These are phyloP conservation scores for Ophonus ardosiacus DNA, from an alignment of 2,888 invertebrate genomes.

Conservation along the genomic window DNA sequence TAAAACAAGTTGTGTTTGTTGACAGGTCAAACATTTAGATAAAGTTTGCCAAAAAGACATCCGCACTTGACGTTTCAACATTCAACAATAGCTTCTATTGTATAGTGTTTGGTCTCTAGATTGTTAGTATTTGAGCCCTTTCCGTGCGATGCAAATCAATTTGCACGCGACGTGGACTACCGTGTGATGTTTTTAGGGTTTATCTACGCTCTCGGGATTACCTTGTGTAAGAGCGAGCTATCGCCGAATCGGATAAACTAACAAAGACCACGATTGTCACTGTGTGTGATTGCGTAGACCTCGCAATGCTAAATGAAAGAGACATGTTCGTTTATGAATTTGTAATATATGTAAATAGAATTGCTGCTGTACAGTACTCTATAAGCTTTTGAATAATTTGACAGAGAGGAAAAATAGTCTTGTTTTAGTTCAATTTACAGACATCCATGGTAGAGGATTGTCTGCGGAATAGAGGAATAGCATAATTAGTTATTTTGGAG, in stretches of 20 bases:
- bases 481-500: too few relatives aligned
- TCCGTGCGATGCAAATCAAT: too few relatives aligned
- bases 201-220: conserved; percentile 2
- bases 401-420: not conserved
- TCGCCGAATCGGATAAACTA: conserved; percentile 53
- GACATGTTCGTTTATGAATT: conserved; percentile 36
- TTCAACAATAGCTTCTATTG: too few relatives aligned
- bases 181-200: too few relatives aligned
- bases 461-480: not conserved
- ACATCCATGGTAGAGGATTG: not conserved
- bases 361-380: not conserved
- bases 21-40: too few relatives aligned
- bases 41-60: too few relatives aligned
- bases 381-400: conserved; percentile 42
- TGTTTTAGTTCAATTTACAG: not conserved
- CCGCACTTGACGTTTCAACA: too few relatives aligned
- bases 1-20: too few relatives aligned
- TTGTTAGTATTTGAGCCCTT: too few relatives aligned
- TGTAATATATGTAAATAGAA: conserved; percentile 40
- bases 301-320: conserved; percentile 22
- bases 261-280: conserved; percentile 47
- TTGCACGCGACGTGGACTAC: too few relatives aligned
- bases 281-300: not conserved
- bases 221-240: conserved; percentile 22
- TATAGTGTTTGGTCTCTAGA: too few relatives aligned